Conservation (phyloP, 2,113 vertebrate species). For the Atlantisia rogersi region DNA sequence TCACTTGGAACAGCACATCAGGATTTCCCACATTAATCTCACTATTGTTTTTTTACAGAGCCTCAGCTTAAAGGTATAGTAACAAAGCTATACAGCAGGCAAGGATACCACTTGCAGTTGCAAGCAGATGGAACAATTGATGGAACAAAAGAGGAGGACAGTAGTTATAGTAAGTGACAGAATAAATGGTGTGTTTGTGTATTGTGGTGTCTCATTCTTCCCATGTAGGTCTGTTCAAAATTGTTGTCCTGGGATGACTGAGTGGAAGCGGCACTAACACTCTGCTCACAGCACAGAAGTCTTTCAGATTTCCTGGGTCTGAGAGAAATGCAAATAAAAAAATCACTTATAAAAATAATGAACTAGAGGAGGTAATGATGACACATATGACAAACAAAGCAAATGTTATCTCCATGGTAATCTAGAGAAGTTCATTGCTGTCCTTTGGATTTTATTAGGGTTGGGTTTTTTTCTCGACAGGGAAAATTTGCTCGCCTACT, state of each 20-base stretch:
- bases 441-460: conserved; percentile 76
- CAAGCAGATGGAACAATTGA: conserved; percentile 99
- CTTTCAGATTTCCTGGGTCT: not conserved
- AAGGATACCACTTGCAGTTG: conserved; percentile 98
- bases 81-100: conserved; percentile 98
- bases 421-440: conserved; percentile 67
- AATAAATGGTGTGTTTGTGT: conserved; percentile 40
- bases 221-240: not conserved
- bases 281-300: not conserved
- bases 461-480: conserved; percentile 36
- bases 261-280: not conserved
- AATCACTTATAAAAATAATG: conserved; percentile 20
- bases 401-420: conserved; percentile 81
- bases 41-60: conserved; percentile 82
- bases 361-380: conserved; percentile 64
- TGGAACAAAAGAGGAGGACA: conserved; percentile 98
- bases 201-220: not conserved
- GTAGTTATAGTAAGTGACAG: conserved; percentile 92
- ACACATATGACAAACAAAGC: conserved; percentile 69
- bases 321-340: conserved; percentile 26
- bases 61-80: conserved; percentile 99
- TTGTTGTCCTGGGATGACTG: not conserved
- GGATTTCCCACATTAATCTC: conserved; percentile 57
- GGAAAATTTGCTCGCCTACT: conserved; percentile 77
- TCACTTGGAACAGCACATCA: not conserved